Conservation (phyloP, 2,888 invertebrate species). For the Chironomus tentans region DNA sequence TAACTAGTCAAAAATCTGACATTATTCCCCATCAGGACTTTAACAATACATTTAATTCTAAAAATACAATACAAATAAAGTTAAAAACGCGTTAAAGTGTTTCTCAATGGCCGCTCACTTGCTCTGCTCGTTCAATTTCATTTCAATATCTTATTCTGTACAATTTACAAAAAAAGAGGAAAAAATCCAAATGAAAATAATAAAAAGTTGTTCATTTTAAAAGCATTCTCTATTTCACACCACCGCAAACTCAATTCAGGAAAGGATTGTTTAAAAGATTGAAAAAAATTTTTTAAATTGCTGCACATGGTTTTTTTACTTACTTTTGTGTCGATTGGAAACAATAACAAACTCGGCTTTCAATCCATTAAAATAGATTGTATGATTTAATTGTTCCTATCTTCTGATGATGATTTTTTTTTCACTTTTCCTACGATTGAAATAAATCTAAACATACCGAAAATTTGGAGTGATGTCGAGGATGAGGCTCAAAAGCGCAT, state of each 20-base stretch:
- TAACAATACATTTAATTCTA: too few relatives aligned
- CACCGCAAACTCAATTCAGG: slow-evolving; percentile 20
- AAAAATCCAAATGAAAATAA: background rate
- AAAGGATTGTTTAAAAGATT: slow-evolving; percentile 2
- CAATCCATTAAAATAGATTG: slow-evolving; percentile 22
- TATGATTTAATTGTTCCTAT: slow-evolving; percentile 19
- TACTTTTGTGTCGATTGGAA: slow-evolving; percentile 9
- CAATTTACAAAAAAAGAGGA: too few relatives aligned
- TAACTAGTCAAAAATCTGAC: too few relatives aligned
- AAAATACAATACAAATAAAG: too few relatives aligned
- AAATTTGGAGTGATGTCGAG: too few relatives aligned
- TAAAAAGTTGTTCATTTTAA: background rate
- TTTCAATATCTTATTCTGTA: background rate
- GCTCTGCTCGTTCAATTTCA: background rate
- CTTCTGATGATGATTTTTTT: slow-evolving; percentile 5
- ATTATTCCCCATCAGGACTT: too few relatives aligned
- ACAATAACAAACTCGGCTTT: slow-evolving; percentile 23
- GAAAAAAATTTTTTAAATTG: background rate
- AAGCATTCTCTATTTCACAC: slow-evolving; percentile 24
- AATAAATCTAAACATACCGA: background rate
- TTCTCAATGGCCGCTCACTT: background rate
- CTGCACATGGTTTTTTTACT: slow-evolving; percentile 16
- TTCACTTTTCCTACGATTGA: background rate
- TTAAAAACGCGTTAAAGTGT: background rate
- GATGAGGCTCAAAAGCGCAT: too few relatives aligned